These are phyloP conservation scores for Andrena trimmerana DNA, from an alignment of 2,888 invertebrate species.

Conservation along the genomic window DNA sequence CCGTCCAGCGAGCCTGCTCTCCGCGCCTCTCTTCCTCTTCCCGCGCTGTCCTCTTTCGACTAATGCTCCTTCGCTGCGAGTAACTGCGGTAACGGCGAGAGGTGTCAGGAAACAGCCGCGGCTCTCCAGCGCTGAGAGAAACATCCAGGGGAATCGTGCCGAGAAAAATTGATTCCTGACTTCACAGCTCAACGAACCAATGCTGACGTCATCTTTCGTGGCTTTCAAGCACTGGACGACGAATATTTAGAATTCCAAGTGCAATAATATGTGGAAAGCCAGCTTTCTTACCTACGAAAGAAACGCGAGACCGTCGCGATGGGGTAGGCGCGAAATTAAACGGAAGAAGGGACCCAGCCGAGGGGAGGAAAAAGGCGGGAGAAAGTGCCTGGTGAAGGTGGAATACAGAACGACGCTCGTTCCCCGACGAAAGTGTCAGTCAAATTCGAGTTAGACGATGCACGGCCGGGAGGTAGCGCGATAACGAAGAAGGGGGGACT, in stretches of 20 bases:
- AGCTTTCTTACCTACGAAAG: background rate
- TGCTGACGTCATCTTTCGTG: too few species aligned
- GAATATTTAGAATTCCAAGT: background rate
- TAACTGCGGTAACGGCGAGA: conserved; percentile 47
- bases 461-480: background rate
- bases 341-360: conserved; percentile 22
- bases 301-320: background rate
- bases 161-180: conserved; percentile 25
- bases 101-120: conserved; percentile 10
- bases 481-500: conserved; percentile 31
- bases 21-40: conserved; percentile 22
- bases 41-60: conserved; percentile 18
- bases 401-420: conserved; percentile 21
- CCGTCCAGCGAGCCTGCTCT: conserved; percentile 38
- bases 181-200: background rate
- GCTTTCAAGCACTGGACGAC: too few species aligned
- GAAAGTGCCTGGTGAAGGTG: background rate
- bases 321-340: conserved; percentile 34
- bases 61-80: conserved; percentile 40
- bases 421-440: conserved; percentile 22
- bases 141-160: background rate
- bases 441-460: conserved; percentile 44
- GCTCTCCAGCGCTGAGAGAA: background rate
- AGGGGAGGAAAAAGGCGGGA: background rate
- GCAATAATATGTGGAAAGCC: background rate